Evolutionary conservation across 2,797 vertebrate genomes (phyloP), one percentile per base, ranked within the genome.

Genomic region (Fistularia tabacaria): DNA sequence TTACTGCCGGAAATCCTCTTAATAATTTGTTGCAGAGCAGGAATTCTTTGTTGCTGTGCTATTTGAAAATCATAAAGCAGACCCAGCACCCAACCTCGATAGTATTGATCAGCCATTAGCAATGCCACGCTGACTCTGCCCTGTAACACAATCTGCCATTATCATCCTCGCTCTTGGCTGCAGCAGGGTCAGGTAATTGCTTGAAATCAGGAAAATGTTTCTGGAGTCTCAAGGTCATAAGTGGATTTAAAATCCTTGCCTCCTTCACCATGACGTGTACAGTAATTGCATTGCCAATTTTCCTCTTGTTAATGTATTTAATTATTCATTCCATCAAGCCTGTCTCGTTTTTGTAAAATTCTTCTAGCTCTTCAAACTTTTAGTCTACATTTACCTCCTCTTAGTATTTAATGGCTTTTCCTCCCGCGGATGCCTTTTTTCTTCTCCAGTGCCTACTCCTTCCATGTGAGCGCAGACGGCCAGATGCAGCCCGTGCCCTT

Each of bases 401-500:
- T 11, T 42, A 3, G 10, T 11, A 25, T 25, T 25, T 25, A 5
- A 11, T 42, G 3, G 10, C 3, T 40, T 42, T 42, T 42, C 9
- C 11, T 42, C 10, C 9, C 25, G 2, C 5, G 25, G 25, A 25
- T 25, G 25, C 25, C 2, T 25, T 25, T n/a, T 15, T 37, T 37
- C 41, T 59, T 49, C 45, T 53, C 38, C 80, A 94, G 93, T 11
- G 93, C 93, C 0, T 94, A 94, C 76, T 95, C 93, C 36, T 95
- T 95, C 85, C 93, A 95, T 0, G 93, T 95, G 55, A 95, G 92
- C 0, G 93, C 93, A 0, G 93, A 94, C 4, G 92, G 93, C 7
- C 93, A 94, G 88, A 94, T 94, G 93, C 93, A 94, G 79, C 93
- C 93, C 0, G 93, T 94, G 46, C 93, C 93, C 39, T 94, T 94